A percentile compares a stretch with the other conserved stretches of the same genome.
Conservation (phyloP, 2,797 vertebrate genomes). For the Poecilia velifera region DNA sequence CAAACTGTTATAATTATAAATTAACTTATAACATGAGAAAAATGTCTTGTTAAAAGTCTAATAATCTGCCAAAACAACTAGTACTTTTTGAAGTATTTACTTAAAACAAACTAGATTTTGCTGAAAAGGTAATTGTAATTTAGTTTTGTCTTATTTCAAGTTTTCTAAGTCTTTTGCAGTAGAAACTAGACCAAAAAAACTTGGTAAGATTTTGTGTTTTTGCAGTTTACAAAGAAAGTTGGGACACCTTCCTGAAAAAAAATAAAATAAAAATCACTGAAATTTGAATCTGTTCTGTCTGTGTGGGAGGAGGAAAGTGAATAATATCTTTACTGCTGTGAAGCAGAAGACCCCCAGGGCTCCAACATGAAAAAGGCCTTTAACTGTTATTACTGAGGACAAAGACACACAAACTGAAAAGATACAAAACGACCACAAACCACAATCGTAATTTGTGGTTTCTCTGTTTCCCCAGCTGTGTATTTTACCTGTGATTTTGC, state of each 20-base stretch:
- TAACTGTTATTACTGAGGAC: neutral
- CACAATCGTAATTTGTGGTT: neutral
- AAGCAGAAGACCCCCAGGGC: neutral
- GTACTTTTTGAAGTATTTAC: too few relatives aligned
- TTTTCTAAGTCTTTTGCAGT: too few relatives aligned
- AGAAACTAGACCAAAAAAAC: too few relatives aligned
- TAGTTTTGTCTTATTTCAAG: too few relatives aligned
- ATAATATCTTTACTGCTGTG: neutral
- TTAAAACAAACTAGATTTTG: too few relatives aligned
- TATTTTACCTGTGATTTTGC: conserved; percentile 5
- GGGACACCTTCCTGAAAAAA: neutral
- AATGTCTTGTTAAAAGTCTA: too few relatives aligned
- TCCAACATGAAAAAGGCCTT: neutral
- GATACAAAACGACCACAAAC: neutral
- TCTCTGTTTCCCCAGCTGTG: neutral
- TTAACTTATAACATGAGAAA: too few relatives aligned
- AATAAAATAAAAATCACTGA: neutral
- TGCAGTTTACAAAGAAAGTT: neutral
- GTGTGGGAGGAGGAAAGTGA: neutral
- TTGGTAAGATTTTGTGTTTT: neutral
- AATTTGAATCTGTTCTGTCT: neutral
- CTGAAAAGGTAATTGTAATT: too few relatives aligned
- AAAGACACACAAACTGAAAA: neutral
- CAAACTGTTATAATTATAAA: too few relatives aligned
- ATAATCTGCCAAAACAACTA: too few relatives aligned